A percentile compares a stretch with the other conserved stretches of the same genome.
These are phyloP conservation scores for Saguinus midas DNA, from an alignment of 2,113 vertebrate genomes.

Conservation along the genomic window DNA sequence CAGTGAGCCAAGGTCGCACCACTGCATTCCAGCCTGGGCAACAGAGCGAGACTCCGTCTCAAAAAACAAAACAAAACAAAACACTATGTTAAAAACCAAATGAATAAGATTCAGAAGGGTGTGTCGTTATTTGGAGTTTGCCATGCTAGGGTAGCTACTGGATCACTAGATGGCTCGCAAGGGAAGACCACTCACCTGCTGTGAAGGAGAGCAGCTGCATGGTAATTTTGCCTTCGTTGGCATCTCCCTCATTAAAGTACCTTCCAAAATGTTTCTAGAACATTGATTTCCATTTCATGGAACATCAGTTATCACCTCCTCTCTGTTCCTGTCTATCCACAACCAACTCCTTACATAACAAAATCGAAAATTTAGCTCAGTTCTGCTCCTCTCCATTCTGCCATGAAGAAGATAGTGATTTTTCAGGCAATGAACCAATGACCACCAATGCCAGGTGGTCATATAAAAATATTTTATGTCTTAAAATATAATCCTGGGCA, in stretches of 20 bases:
- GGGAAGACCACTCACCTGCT: conserved; percentile 36
- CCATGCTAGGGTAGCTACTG: conserved; percentile 73
- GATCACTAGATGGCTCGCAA: conserved; percentile 9
- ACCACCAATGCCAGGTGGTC: too few species aligned
- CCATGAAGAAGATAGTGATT: background rate
- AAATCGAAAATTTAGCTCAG: background rate
- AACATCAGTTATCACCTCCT: background rate
- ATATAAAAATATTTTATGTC: background rate
- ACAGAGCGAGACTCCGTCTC: too few species aligned
- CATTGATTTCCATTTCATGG: background rate
- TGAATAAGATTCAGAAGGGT: background rate
- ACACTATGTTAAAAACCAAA: background rate
- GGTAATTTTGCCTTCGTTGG: rapidly evolving
- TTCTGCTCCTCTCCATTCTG: background rate
- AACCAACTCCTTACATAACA: background rate
- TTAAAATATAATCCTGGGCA: background rate
- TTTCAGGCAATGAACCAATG: background rate
- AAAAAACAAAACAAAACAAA: background rate
- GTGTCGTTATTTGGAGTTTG: conserved; percentile 1
- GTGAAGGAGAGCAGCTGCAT: background rate
- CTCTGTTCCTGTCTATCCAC: background rate
- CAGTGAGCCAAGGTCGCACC: too few species aligned
- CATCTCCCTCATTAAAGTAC: background rate
- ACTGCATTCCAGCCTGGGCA: too few species aligned
- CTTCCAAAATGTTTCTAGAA: background rate